These are phyloP conservation scores for Pseudachorutes palmiensis DNA, from an alignment of 1,140 invertebrate species.

Conservation along the genomic window DNA sequence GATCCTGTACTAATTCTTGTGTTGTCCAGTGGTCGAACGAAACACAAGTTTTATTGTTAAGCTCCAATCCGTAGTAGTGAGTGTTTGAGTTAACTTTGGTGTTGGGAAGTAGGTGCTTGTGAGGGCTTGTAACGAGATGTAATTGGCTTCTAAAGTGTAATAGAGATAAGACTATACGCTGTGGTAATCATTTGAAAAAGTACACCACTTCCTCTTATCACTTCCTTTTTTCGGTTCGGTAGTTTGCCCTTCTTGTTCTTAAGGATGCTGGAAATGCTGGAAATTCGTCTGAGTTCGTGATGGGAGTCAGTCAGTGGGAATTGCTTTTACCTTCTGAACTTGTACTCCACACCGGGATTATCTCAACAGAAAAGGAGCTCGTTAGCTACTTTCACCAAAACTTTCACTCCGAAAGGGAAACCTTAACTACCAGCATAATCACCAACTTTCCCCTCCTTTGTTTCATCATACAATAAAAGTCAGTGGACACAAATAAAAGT, in stretches of 20 bases:
- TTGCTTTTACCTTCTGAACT: background rate
- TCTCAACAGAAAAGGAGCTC: background rate
- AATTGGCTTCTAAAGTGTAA: constrained; percentile 36
- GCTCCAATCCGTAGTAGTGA: too few species aligned
- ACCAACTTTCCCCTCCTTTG: background rate
- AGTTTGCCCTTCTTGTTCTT: background rate
- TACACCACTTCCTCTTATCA: constrained; percentile 12
- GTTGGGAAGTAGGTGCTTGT: constrained; percentile 10
- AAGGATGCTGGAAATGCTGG: background rate
- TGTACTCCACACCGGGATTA: background rate
- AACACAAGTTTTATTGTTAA: too few species aligned
- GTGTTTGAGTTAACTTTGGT: constrained; percentile 11
- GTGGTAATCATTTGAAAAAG: constrained; percentile 11
- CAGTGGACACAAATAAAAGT: background rate
- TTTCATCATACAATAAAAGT: background rate
- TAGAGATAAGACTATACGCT: constrained; percentile 28
- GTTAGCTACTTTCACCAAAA: background rate
- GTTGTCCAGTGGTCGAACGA: too few species aligned
- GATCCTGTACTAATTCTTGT: too few species aligned
- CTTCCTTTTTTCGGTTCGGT: constrained; percentile 2
- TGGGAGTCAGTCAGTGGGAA: background rate
- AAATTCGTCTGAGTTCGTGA: background rate
- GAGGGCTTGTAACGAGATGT: constrained; percentile 18
- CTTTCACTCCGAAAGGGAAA: too few species aligned
- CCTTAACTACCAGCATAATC: background rate